Percentiles rank a stretch among this genome's conserved stretches.
Evolutionary conservation across 2,797 vertebrate genomes (phyloP).

Genomic region (Gymnothorax reevesii): DNA sequence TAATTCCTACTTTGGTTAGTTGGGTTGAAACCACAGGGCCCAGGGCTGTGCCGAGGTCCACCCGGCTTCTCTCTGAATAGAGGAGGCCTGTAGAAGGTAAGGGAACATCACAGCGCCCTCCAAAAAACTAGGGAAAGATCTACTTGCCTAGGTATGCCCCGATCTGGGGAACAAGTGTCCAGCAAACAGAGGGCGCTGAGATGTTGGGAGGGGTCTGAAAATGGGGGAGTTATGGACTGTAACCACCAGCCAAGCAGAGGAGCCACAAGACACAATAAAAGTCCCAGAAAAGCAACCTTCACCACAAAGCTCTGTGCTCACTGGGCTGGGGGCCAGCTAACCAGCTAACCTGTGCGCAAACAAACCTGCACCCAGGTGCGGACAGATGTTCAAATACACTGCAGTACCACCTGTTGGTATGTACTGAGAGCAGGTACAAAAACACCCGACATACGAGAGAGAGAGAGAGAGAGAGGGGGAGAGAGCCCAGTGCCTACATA

Average conservation of each 20-base stretch:
- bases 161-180: not conserved
- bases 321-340: not conserved
- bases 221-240: slow-evolving; percentile 61
- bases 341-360: slow-evolving; percentile 39
- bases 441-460: too few species aligned
- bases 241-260: slow-evolving; percentile 62
- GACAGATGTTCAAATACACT: slow-evolving; percentile 3
- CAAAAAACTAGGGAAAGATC: not conserved
- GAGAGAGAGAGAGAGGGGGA: too few species aligned
- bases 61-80: too few species aligned
- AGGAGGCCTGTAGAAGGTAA: not conserved
- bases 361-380: slow-evolving; percentile 48
- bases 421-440: not conserved
- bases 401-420: not conserved
- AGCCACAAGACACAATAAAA: slow-evolving; percentile 59
- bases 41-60: not conserved
- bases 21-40: not conserved
- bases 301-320: slow-evolving; percentile 59
- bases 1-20: too few species aligned
- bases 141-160: not conserved
- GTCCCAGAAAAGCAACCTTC: slow-evolving; percentile 53
- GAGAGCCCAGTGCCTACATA: not conserved
- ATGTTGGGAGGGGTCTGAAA: slow-evolving; percentile 48
- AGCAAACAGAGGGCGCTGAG: not conserved
- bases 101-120: not conserved